Conservation (phyloP, 2,113 vertebrate species). For the Lamprotornis superbus region DNA sequence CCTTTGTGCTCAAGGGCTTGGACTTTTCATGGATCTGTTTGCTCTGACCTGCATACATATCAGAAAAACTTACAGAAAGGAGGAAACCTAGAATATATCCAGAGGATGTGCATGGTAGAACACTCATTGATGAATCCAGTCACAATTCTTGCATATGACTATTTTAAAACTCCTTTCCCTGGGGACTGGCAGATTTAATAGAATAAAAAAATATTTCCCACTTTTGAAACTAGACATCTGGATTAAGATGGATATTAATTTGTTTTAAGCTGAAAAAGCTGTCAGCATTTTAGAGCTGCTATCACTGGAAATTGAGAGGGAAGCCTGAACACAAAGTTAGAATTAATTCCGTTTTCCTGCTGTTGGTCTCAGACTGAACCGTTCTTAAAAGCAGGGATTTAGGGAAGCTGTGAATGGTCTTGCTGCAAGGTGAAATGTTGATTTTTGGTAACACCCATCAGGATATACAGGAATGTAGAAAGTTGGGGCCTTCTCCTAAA, state of each 20-base stretch:
- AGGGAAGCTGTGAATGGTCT: neutral
- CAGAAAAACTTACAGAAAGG: neutral
- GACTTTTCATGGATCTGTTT: slow-evolving; percentile 13
- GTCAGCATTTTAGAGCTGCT: slow-evolving; percentile 2
- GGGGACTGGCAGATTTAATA: neutral
- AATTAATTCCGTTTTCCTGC: neutral
- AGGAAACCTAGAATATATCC: neutral
- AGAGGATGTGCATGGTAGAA: neutral
- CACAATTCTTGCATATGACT: neutral
- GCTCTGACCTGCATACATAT: neutral
- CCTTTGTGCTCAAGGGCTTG: slow-evolving; percentile 11
- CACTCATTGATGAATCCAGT: neutral
- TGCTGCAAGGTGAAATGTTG: neutral
- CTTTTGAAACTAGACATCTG: neutral
- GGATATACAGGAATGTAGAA: neutral
- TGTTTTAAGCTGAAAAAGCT: neutral
- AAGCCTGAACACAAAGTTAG: neutral
- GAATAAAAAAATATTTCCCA: neutral
- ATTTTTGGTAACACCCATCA: neutral
- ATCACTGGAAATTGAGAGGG: neutral
- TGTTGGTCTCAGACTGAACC: neutral
- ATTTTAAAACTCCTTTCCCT: neutral
- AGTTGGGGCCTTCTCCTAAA: neutral
- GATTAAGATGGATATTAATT: neutral
- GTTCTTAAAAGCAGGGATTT: neutral